Base-by-base conservation (phyloP, 2,888 invertebrate species). In the Byasa hedistus region DNA sequence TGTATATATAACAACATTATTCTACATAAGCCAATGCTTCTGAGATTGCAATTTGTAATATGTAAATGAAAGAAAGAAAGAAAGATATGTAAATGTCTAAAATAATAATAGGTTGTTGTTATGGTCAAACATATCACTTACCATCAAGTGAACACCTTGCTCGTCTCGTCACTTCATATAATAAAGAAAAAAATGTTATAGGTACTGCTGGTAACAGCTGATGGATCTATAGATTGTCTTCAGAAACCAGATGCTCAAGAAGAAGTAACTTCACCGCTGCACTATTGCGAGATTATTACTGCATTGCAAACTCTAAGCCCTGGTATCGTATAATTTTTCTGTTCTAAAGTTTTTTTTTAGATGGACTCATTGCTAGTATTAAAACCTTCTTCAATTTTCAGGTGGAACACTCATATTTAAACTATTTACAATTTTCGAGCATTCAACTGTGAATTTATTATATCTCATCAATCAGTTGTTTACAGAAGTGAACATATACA, bases 201-300 rank as follows among this genome's bases (percentile, higher is more conserved):
- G 93, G 93, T 94, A 3, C 79, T 93, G 69, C 81, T 96, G 21
- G 94, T 98, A 44, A 98, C 98, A 7, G 98, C 98, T 0, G 99
- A 99, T 92, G 99, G 99, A 1, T 98, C 98, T 75, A 94, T 98
- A 39, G 96, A 98, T 82, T 99, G 98, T 79, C 94, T 95, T 71
- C 93, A 94, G 64, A 93, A 94, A 76, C 98, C 98, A 0, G 97
- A 95, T 51, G 96, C 96, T 73, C 99, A 99, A 83, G 99, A 99
- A 79, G 92, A 87, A 65, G 89, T 93, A 1, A 97, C 98, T 0
- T 94, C 95, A 10, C 93, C 94, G 4, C 91, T 99, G 15, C 96
- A 97, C 77, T 96, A 95, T 78, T 96, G 97, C 80, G 98, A 99
- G 92, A 93, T 95, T 8, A 86, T 96, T 2, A 93, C 96, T 3